Percentiles rank a stretch among this genome's conserved stretches.
These are phyloP conservation scores for Chrysomela aeneicollis DNA, from an alignment of 2,888 invertebrate species.

Conservation along the genomic window DNA sequence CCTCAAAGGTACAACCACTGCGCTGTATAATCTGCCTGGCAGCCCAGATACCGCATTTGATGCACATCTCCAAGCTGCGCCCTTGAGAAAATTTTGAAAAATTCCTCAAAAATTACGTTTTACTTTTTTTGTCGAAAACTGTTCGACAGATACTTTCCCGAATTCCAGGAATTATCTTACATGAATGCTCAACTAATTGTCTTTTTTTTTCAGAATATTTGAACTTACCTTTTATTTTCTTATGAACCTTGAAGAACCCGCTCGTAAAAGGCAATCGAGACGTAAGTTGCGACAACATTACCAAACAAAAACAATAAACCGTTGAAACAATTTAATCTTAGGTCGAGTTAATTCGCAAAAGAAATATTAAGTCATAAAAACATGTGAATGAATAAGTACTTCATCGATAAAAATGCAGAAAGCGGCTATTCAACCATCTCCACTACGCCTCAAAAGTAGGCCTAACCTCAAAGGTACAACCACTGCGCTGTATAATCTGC, in stretches of 20 bases:
- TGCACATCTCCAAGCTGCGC: constrained; percentile 74
- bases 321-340: neutral
- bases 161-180: too few relatives aligned
- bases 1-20: constrained; percentile 87
- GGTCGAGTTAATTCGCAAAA: neutral
- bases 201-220: too few relatives aligned
- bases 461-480: constrained; percentile 82
- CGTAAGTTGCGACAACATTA: too few relatives aligned
- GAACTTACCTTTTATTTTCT: too few relatives aligned
- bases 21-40: constrained; percentile 89
- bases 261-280: too few relatives aligned
- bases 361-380: neutral
- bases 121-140: too few relatives aligned
- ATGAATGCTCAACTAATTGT: too few relatives aligned
- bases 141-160: too few relatives aligned
- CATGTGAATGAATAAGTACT: constrained; percentile 9
- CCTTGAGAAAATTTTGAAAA: too few relatives aligned
- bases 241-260: too few relatives aligned
- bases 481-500: constrained; percentile 88
- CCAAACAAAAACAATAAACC: constrained; percentile 4
- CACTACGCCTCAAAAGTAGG: constrained; percentile 56
- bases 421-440: neutral
- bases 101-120: too few relatives aligned
- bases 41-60: constrained; percentile 88
- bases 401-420: neutral